Conservation (phyloP, 1,140 invertebrate genomes). For the Akabosia matsudoensis region DNA sequence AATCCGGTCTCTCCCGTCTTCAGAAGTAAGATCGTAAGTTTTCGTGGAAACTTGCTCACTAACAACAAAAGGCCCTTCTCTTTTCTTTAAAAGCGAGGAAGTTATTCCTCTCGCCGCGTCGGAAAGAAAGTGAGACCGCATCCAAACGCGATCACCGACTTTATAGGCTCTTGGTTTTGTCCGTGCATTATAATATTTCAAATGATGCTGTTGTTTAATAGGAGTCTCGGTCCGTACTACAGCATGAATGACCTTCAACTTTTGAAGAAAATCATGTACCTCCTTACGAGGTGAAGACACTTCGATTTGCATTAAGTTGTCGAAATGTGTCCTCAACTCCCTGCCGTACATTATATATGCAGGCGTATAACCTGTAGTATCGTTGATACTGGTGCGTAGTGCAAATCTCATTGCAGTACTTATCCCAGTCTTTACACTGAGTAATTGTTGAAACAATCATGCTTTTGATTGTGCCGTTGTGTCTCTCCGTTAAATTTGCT, state of each 20-base stretch:
- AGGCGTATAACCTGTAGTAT: slow-evolving; percentile 50
- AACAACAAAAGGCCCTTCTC: slow-evolving; percentile 24
- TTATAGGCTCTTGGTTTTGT: neutral
- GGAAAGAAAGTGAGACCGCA: slow-evolving; percentile 3
- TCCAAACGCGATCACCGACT: slow-evolving; percentile 24
- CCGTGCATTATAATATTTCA: slow-evolving; percentile 11
- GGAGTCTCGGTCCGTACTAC: neutral
- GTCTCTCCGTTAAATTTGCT: slow-evolving; percentile 52
- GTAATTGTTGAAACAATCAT: slow-evolving; percentile 48
- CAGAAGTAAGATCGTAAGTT: neutral
- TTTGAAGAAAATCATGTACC: neutral
- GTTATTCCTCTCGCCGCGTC: slow-evolving; percentile 24
- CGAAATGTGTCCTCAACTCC: slow-evolving; percentile 46
- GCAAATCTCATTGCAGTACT: slow-evolving; percentile 51
- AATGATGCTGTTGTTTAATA: neutral
- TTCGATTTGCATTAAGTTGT: slow-evolving; percentile 7
- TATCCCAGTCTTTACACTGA: slow-evolving; percentile 47
- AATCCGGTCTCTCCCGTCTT: no score
- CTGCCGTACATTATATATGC: slow-evolving; percentile 51
- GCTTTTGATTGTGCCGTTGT: slow-evolving; percentile 53
- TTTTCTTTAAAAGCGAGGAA: slow-evolving; percentile 2
- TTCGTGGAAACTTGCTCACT: slow-evolving; percentile 40
- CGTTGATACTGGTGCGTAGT: slow-evolving; percentile 51
- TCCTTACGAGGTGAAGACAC: neutral
- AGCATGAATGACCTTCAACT: neutral